Evolutionary conservation across 2,888 invertebrate genomes (phyloP), one percentile per base, ranked within the genome.

Genomic region (Pristionchus arcanus): DNA sequence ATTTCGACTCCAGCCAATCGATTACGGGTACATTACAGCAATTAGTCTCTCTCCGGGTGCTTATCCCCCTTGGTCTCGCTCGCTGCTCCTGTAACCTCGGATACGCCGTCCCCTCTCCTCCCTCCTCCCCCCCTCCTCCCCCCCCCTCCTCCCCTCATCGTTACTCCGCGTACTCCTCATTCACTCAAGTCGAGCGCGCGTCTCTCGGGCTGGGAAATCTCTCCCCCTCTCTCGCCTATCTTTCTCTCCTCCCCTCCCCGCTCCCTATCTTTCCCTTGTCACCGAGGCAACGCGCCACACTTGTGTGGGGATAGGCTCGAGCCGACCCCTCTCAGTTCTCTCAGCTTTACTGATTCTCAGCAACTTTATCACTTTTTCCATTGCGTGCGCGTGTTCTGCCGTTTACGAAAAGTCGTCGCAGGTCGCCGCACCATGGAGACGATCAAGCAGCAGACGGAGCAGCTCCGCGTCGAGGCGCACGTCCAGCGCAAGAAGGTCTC

Each of bases 401-500:
- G n/a, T 49, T 28, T 81, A 13, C 4, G 13, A 81, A 81, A 53
- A 42, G 15, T 77, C 81, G 49, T n/a, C 49, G n/a, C 49, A 81
- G 81, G 49, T 49, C 9, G 71, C 91, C 92, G 25, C 88, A 86
- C 21, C 21, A 85, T 85, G 84, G 84, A 91, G 68, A 55, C 74
- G 21, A 90, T 87, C 77, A 49, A 85, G 59, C 87, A 83, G 28
- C 85, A 85, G 77, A 91, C 91, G n/a, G 94, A 94, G 86, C 93
- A 94, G 90, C 92, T 94, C 2, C 93, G 94, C 15, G 37, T 89
- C 16, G 94, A 94, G 71, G 94, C 93, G 16, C 89, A 90, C 59
- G 86, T 94, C 25, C 77, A 87, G 37, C 91, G 93, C 53, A 93
- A 94, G 90, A 93, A 93, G 91, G 92, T 94, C 68, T 93, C 93